A percentile compares a stretch with the other conserved stretches of the same genome.
Evolutionary conservation across 2,888 invertebrate species (phyloP).

Genomic region (Eilema griseolum): DNA sequence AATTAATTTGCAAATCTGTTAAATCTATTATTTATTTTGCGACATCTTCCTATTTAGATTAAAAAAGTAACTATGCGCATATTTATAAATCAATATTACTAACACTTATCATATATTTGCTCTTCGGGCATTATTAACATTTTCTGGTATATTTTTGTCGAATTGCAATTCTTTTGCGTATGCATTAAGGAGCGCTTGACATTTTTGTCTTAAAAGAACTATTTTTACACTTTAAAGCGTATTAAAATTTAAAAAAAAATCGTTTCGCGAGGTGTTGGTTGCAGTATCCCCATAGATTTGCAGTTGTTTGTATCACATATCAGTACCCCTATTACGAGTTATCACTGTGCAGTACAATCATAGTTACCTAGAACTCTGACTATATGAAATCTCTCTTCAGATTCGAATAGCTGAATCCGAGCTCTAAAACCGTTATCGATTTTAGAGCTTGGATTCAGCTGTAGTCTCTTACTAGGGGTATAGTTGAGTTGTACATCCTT

Average conservation of each 20-base stretch:
- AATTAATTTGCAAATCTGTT: conserved; percentile 77
- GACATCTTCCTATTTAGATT: conserved; percentile 61
- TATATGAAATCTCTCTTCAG: not conserved
- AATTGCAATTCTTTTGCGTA: conserved; percentile 48
- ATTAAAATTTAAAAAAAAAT: conserved; percentile 76
- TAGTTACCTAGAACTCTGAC: not conserved
- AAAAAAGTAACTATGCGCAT: conserved; percentile 53
- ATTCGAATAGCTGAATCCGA: not conserved
- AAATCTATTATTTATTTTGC: conserved; percentile 62
- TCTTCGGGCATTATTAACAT: conserved; percentile 76
- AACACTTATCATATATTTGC: conserved; percentile 54
- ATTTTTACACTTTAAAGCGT: conserved; percentile 83
- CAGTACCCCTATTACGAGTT: conserved; percentile 39
- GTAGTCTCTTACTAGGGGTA: conserved; percentile 10
- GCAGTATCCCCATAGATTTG: conserved; percentile 66
- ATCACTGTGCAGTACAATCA: not conserved
- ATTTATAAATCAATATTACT: conserved; percentile 62
- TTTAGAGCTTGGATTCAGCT: too few relatives aligned
- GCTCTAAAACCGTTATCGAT: not conserved
- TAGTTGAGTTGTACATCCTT: conserved; percentile 45
- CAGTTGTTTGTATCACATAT: conserved; percentile 68
- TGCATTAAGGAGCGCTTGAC: conserved; percentile 69
- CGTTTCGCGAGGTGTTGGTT: conserved; percentile 70
- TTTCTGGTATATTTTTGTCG: conserved; percentile 58
- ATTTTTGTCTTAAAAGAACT: conserved; percentile 74